These are phyloP conservation scores for Zoroaster sp. DNA, from an alignment of 53 echinoderm and acorn worm genomes.

Conservation along the genomic window DNA sequence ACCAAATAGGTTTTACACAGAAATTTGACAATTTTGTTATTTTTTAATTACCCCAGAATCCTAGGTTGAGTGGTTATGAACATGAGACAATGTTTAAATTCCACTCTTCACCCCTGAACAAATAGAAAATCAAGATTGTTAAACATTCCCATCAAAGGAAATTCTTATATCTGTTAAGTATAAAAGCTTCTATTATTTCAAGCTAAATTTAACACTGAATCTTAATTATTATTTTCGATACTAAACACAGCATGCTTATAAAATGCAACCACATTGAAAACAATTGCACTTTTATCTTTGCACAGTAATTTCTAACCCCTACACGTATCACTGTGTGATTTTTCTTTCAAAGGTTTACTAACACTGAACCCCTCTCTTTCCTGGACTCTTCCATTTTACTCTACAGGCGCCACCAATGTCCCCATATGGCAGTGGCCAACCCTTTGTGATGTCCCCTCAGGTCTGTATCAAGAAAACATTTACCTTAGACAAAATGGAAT, in stretches of 20 bases:
- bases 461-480: slow-evolving; percentile 23
- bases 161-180: too few relatives aligned
- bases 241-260: too few relatives aligned
- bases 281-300: background rate
- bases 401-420: slow-evolving; percentile 50
- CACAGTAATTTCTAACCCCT: too few relatives aligned
- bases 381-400: slow-evolving; percentile 35
- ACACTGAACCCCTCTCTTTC: background rate
- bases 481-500: slow-evolving; percentile 1
- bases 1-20: too few relatives aligned
- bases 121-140: too few relatives aligned
- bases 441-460: slow-evolving; percentile 61
- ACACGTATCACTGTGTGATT: background rate
- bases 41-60: too few relatives aligned
- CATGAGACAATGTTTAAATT: too few relatives aligned
- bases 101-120: background rate
- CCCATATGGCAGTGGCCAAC: slow-evolving; percentile 49
- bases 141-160: too few relatives aligned
- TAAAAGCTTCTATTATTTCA: background rate
- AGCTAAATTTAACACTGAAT: background rate
- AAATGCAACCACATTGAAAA: too few relatives aligned
- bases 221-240: background rate
- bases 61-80: too few relatives aligned
- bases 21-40: too few relatives aligned
- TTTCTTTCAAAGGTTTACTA: background rate